These are phyloP conservation scores for Drosophila trichaetosa DNA, from an alignment of 2,888 invertebrate genomes.

Conservation along the genomic window DNA sequence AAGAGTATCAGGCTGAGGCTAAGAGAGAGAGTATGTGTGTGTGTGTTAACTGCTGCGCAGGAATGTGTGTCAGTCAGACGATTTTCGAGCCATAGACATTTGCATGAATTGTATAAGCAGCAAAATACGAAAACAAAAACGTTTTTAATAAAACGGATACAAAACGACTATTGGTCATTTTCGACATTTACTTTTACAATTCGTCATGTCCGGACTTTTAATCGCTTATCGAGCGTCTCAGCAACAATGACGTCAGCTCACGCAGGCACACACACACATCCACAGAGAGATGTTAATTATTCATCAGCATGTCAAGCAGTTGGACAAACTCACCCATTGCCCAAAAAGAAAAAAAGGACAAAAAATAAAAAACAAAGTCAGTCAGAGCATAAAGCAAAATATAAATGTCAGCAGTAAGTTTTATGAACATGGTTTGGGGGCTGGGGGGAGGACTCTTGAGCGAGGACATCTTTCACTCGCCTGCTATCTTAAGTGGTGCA, in stretches of 20 bases:
- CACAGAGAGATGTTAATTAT: constrained; percentile 53
- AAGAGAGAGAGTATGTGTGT: constrained; percentile 14
- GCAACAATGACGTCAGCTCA: constrained; percentile 60
- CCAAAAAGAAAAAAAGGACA: constrained; percentile 12
- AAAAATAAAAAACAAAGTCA: constrained; percentile 11
- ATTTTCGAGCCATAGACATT: constrained; percentile 40
- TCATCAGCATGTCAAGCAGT: constrained; percentile 44
- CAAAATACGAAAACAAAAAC: constrained; percentile 54
- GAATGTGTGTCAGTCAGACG: constrained; percentile 68
- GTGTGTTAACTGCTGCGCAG: constrained; percentile 51
- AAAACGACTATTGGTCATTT: constrained; percentile 37
- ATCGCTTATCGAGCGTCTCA: constrained; percentile 59
- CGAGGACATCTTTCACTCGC: constrained; percentile 22
- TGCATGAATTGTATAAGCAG: constrained; percentile 72
- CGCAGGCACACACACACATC: background rate
- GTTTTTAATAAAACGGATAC: constrained; percentile 50
- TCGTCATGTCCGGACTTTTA: constrained; percentile 39
- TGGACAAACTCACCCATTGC: constrained; percentile 26
- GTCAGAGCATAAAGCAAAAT: constrained; percentile 9
- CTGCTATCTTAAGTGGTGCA: constrained; percentile 29
- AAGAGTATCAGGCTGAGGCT: constrained; percentile 5
- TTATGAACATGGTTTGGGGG: constrained; percentile 1
- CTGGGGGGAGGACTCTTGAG: background rate
- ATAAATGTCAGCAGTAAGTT: constrained; percentile 25
- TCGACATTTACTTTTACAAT: constrained; percentile 33